These are phyloP conservation scores for Leptinotarsa lineolata DNA, from an alignment of 1,140 invertebrate genomes.

Conservation along the genomic window DNA sequence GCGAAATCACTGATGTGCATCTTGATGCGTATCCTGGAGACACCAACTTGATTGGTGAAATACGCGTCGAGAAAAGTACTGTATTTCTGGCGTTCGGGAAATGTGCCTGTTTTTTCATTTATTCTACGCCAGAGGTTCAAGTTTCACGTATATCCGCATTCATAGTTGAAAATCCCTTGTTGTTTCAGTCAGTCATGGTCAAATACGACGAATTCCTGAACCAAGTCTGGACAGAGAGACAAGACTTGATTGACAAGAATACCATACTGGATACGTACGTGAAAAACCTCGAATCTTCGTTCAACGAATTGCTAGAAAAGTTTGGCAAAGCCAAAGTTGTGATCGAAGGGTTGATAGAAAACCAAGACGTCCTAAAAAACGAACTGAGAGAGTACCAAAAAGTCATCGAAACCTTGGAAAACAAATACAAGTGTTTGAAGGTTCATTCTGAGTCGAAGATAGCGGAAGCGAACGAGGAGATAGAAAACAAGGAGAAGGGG, in stretches of 20 bases:
- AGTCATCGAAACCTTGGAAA: conserved; percentile 35
- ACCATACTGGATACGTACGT: conserved; percentile 25
- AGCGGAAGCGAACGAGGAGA: conserved; percentile 37
- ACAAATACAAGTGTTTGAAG: conserved; percentile 41
- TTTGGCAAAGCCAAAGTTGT: conserved; percentile 47
- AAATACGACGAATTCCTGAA: conserved; percentile 40
- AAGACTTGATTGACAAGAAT: conserved; percentile 31
- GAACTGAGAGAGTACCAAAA: conserved; percentile 44
- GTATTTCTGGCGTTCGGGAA: no score
- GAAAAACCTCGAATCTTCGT: conserved; percentile 43
- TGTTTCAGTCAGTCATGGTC: conserved; percentile 31
- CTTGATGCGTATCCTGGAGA: no score
- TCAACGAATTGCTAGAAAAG: conserved; percentile 45
- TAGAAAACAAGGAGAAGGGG: conserved; percentile 27
- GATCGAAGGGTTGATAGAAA: conserved; percentile 42
- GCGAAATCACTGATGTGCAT: no score
- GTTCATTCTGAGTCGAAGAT: conserved; percentile 31
- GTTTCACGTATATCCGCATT: no score
- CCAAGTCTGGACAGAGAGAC: conserved; percentile 37
- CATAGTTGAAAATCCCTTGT: no score
- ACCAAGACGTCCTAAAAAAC: conserved; percentile 41
- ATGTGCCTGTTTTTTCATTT: no score
- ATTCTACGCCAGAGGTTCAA: no score
- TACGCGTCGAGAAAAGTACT: no score
- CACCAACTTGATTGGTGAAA: no score